Evolutionary conservation across 2,888 invertebrate species (phyloP).

Genomic region (Rotaria magnacalcarata): DNA sequence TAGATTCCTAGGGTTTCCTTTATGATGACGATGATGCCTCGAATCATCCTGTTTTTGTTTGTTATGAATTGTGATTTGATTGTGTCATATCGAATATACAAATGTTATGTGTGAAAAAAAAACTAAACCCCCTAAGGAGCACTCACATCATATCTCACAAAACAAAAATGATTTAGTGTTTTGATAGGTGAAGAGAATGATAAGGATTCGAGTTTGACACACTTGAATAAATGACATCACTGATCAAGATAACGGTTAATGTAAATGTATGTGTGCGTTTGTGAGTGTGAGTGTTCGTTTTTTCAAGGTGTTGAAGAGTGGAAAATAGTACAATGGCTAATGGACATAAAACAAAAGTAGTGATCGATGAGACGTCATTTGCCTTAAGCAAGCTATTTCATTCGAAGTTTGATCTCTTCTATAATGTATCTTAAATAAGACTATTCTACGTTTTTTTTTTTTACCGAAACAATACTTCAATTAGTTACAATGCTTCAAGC

Average conservation of each 20-base stretch:
- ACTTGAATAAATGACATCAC: conserved; percentile 22
- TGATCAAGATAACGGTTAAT: conserved; percentile 22
- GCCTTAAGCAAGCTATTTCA: not conserved
- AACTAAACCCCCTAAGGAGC: not conserved
- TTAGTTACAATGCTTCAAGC: not conserved
- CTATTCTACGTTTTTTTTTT: not conserved
- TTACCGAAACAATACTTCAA: not conserved
- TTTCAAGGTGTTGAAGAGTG: not conserved
- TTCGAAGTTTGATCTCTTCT: not conserved
- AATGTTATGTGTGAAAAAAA: conserved; percentile 20
- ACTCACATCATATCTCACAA: conserved; percentile 21
- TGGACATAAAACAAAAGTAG: conserved; percentile 22
- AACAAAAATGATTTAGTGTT: conserved; percentile 21
- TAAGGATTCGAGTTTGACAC: conserved; percentile 21
- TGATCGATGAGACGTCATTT: conserved; percentile 12
- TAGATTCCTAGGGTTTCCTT: not conserved
- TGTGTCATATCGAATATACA: not conserved
- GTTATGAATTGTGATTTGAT: not conserved
- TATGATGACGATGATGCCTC: not conserved
- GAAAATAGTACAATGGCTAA: conserved; percentile 4
- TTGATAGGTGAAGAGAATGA: conserved; percentile 21
- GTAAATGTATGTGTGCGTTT: not conserved
- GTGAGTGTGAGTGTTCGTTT: not conserved
- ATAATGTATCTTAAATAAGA: not conserved
- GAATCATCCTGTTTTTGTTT: conserved; percentile 10